Evolutionary conservation across 2,888 invertebrate species (phyloP).

Genomic region (Pharmacophagus antenor): DNA sequence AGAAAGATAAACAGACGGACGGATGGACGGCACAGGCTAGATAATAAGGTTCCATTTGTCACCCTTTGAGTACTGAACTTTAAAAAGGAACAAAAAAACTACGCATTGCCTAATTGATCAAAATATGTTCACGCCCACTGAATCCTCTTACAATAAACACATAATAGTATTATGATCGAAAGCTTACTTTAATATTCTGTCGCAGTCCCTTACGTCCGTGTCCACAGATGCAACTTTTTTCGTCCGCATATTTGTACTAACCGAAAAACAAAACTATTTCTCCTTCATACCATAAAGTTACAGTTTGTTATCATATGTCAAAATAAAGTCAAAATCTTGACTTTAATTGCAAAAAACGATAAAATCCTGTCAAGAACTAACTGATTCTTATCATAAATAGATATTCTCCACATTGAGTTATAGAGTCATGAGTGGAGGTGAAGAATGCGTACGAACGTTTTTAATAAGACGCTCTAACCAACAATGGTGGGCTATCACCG

Average conservation of each 20-base stretch:
- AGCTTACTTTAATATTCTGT: too few relatives aligned
- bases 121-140: too few relatives aligned
- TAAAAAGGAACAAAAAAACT: too few relatives aligned
- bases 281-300: background rate
- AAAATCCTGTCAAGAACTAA: background rate
- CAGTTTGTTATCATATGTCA: background rate
- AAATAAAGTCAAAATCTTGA: slow-evolving; percentile 10
- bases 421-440: background rate
- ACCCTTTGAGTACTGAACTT: too few relatives aligned
- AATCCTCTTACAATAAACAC: too few relatives aligned
- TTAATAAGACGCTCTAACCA: slow-evolving; percentile 11
- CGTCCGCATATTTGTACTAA: background rate
- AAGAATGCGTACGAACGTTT: background rate
- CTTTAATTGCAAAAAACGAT: background rate
- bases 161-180: too few relatives aligned
- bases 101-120: too few relatives aligned
- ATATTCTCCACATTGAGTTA: background rate
- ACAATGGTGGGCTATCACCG: slow-evolving; percentile 63
- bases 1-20: too few relatives aligned
- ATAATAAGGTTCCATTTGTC: too few relatives aligned
- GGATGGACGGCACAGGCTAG: too few relatives aligned
- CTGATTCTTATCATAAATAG: background rate
- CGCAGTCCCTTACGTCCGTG: too few relatives aligned
- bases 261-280: background rate
- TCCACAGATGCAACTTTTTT: background rate